phyloP scores from a whole-genome alignment of 2,797 vertebrate genomes.

The Ctenopoma kingsleyae region DNA sequence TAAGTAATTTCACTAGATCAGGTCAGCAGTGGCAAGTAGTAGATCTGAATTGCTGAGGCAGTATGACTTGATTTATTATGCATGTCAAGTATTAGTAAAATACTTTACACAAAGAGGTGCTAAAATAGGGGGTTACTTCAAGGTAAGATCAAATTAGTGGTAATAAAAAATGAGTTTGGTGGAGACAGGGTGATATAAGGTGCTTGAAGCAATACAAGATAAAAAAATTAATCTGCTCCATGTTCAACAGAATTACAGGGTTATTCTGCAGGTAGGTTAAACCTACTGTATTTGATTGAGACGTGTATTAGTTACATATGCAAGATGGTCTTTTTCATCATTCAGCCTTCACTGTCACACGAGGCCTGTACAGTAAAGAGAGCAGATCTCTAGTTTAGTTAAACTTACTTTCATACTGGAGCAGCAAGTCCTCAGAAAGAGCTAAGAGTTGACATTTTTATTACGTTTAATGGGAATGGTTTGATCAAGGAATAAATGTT shows the following conservation, averaged over 20 bases:
- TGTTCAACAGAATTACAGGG: slow-evolving; percentile 10
- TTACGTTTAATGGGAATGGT: no score
- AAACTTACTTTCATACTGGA: neutral
- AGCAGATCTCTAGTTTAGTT: slow-evolving; percentile 12
- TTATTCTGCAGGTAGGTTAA: neutral
- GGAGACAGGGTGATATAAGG: neutral
- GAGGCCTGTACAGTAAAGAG: neutral
- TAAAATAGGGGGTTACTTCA: neutral
- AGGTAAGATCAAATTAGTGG: slow-evolving; percentile 12
- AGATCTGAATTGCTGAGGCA: neutral
- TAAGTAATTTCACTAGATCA: neutral
- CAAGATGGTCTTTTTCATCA: neutral
- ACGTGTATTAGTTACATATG: neutral
- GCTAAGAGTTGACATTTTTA: neutral
- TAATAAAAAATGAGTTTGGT: slow-evolving; percentile 10
- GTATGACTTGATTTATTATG: slow-evolving; percentile 13
- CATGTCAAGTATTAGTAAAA: slow-evolving; percentile 10
- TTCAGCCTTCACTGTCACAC: neutral
- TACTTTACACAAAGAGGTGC: slow-evolving; percentile 11
- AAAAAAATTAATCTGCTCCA: slow-evolving; percentile 4
- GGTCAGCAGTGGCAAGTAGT: neutral
- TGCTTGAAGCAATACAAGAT: slow-evolving; percentile 11
- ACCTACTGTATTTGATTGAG: neutral
- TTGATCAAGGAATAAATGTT: neutral
- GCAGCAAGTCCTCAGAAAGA: neutral